phyloP scores from a whole-genome alignment of 1,140 invertebrate species.

The Ectropis grisescens region DNA sequence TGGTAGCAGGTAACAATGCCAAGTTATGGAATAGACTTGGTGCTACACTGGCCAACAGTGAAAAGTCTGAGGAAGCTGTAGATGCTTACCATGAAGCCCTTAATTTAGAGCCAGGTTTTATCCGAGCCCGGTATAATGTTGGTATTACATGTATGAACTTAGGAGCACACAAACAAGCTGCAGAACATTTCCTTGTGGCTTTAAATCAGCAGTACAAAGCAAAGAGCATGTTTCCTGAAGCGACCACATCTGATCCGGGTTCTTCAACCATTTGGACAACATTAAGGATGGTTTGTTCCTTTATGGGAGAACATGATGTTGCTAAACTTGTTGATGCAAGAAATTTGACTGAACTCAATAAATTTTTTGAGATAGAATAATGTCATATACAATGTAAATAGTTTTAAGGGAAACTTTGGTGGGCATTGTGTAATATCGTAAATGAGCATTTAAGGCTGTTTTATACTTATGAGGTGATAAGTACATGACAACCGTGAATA shows the following conservation, averaged over 20 bases:
- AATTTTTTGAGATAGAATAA: constrained; percentile 74
- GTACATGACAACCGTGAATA: no score
- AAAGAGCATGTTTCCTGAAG: constrained; percentile 57
- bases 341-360: constrained; percentile 76
- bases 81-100: constrained; percentile 95
- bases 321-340: constrained; percentile 81
- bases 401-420: no score
- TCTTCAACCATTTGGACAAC: constrained; percentile 97
- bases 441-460: no score
- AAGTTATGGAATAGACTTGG: constrained; percentile 97
- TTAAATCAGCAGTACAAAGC: constrained; percentile 93
- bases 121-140: constrained; percentile 96
- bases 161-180: constrained; percentile 93
- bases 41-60: constrained; percentile 96
- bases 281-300: constrained; percentile 88
- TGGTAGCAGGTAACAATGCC: constrained; percentile 88
- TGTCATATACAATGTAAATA: no score
- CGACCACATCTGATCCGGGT: constrained; percentile 62
- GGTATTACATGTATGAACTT: constrained; percentile 98
- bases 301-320: constrained; percentile 88
- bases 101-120: constrained; percentile 93
- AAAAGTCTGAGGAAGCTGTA: constrained; percentile 94
- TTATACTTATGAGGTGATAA: constrained; percentile 2
- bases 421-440: no score
- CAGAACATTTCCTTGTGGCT: constrained; percentile 94